Evolutionary conservation across 2,797 vertebrate genomes (phyloP).

Genomic region (Paratrypauchen microcephalus): DNA sequence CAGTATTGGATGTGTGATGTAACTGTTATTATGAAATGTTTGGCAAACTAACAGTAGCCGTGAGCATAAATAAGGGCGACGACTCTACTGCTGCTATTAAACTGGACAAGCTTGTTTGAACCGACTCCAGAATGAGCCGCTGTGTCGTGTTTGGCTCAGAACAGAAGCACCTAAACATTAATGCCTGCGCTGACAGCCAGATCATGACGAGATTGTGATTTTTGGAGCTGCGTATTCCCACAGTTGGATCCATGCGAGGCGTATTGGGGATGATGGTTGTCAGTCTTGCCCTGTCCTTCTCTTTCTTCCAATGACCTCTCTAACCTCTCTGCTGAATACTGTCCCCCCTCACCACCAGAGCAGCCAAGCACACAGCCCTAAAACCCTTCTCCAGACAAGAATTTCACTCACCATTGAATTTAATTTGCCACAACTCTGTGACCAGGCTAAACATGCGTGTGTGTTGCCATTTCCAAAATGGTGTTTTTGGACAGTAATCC

Average conservation of each 20-base stretch:
- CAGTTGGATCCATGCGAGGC: slow-evolving; percentile 35
- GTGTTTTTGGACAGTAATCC: not conserved
- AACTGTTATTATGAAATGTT: not conserved
- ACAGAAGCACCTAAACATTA: slow-evolving; percentile 28
- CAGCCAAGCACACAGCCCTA: not conserved
- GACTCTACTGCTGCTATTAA: slow-evolving; percentile 11
- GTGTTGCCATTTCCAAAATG: not conserved
- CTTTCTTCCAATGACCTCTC: slow-evolving; percentile 32
- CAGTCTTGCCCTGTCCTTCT: slow-evolving; percentile 44
- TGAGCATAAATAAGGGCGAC: slow-evolving; percentile 10
- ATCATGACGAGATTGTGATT: slow-evolving; percentile 14
- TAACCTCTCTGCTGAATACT: slow-evolving; percentile 7
- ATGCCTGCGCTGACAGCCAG: slow-evolving; percentile 39
- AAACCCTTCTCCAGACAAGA: slow-evolving; percentile 1
- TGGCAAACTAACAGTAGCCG: not conserved
- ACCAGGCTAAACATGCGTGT: not conserved
- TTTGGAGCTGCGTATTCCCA: slow-evolving; percentile 23
- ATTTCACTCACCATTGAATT: slow-evolving; percentile 8
- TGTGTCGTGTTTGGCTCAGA: slow-evolving; percentile 31
- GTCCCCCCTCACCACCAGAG: not conserved
- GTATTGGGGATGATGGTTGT: slow-evolving; percentile 48
- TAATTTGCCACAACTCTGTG: not conserved
- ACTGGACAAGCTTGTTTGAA: slow-evolving; percentile 8
- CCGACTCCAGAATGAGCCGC: slow-evolving; percentile 9
- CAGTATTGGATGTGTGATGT: not conserved